Percentiles rank a stretch among this genome's conserved stretches.
Conservation (phyloP, 2,113 vertebrate species). For the Cochlearius cochlearius region DNA sequence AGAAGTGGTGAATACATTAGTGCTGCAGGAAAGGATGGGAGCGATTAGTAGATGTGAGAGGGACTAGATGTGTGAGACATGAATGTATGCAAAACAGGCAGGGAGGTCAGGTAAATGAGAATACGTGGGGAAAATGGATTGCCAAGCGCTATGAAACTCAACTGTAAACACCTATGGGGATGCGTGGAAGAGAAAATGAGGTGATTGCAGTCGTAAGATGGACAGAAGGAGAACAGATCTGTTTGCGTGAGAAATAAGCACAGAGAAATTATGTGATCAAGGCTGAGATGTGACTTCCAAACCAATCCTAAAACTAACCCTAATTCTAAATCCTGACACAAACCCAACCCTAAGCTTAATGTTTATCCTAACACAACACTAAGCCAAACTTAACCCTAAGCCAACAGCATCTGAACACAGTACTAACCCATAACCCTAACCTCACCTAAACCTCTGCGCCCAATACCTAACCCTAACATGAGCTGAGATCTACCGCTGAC, state of each 20-base stretch:
- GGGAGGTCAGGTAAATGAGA: slow-evolving; percentile 30
- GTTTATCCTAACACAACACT: neutral
- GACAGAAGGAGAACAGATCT: neutral
- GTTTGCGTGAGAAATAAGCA: neutral
- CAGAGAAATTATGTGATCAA: neutral
- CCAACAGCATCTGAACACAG: neutral
- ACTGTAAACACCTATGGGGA: neutral
- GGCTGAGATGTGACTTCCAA: neutral
- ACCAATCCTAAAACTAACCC: neutral
- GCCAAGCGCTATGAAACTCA: neutral
- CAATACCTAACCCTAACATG: neutral
- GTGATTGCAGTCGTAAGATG: neutral
- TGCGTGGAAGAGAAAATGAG: neutral
- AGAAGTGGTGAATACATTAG: neutral
- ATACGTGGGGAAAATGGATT: neutral
- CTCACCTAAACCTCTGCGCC: neutral
- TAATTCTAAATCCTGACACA: neutral
- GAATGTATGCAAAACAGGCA: neutral
- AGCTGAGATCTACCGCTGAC: neutral
- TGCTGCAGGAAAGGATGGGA: neutral
- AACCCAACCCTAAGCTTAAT: neutral
- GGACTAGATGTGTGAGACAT: neutral
- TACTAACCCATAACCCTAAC: neutral
- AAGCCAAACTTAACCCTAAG: neutral
- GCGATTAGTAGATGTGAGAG: neutral